Base-by-base conservation (phyloP, 1,140 invertebrate genomes). In the Lethrus apterus region DNA sequence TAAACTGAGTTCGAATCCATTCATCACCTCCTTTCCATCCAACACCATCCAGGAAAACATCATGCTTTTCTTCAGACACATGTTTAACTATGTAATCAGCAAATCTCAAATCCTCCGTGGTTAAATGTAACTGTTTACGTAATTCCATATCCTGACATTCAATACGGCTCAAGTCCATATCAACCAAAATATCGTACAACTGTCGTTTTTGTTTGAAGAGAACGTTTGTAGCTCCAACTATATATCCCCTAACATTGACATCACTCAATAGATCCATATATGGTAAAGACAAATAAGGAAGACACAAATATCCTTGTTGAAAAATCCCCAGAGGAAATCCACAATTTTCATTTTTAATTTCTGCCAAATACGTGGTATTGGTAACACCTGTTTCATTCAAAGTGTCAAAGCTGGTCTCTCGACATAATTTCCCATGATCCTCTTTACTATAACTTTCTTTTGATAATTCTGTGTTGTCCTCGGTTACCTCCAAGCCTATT, bases 201-300 rank as follows among this genome's bases (percentile, higher is more conserved):
- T 95, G 86, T 47, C 84, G 80, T 62, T 95, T 95, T 60, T 97
- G 93, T 66, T 93, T 93, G 62, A 98, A 99, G 4, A 99, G 71
- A 11, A 96, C 83, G 77, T 99, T 99, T 24, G 94, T 97, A 5
- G 95, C 95, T 35, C 96, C 96, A 50, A 97, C 87, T 24, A 97
- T 72, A 69, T 94, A 98, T 34, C 92, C 89, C 51, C 89, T 73
- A 4, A 97, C 86, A 59, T 87, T 89, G 2, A 83, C 73, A 67
- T 97, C 91, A 44, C 80, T 81, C 18, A 99, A 68, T 31, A 96
- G 70, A 72, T 98, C 94, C 70, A 97, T 80, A 67, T 94, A 97
- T 54, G 93, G 90, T 31, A 99, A 72, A 3, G 93, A 97, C 38
- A 98, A 73, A 69, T 98, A 99, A 21, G 96, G 95, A 67, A 97